Base-by-base conservation (phyloP, 1,140 invertebrate species). In the Carposina sasakii region DNA sequence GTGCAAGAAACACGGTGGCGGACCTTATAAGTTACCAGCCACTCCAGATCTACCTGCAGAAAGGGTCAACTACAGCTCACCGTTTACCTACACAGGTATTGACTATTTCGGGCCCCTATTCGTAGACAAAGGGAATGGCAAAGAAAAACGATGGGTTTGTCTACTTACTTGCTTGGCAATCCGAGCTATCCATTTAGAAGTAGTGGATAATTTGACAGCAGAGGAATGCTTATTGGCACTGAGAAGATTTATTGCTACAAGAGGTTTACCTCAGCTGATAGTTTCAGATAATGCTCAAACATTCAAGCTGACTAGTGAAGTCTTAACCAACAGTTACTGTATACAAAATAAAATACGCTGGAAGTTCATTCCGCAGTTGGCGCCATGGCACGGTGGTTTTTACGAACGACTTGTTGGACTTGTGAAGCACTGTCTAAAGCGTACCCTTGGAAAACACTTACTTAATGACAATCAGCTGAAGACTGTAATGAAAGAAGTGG, bases 111-210 rank as follows among this genome's bases (percentile, higher is more conserved):
- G 52, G 33, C 46, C 45, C 1, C 28, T 54, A 5, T 22, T 16
- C 9, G 42, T 44, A 3, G 24, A 13, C 1, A 20, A 8, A 20
- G 40, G 51, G 22, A 30, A 12, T 6, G 21, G 12, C 17, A 19
- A 17, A 41, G 20, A 51, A 36, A 84, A 84, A 52, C 20, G 51
- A 12, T 76, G 68, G 48, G 51, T 75, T 15, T 51, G 42, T 36
- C 3, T 77, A 8, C 70, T 71, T 31, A 62, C 66, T 8, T 79
- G 71, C 50, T 39, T 65, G 5, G 52, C 52, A 0, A 58, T 63
- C 0, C 37, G 59, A 26, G 72, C 77, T 0, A 48, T 76, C 0
- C 70, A 78, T 46, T 30, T 81, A 15, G 74, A 79, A 51, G 21
- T 72, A 9, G 60, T 71, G 8, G 53, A 30, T 8, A 61, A 65